Percentiles rank a stretch among this genome's conserved stretches.
Conservation (phyloP, 35 echinoderm and acorn worm species). For the Acanthaster planci region DNA sequence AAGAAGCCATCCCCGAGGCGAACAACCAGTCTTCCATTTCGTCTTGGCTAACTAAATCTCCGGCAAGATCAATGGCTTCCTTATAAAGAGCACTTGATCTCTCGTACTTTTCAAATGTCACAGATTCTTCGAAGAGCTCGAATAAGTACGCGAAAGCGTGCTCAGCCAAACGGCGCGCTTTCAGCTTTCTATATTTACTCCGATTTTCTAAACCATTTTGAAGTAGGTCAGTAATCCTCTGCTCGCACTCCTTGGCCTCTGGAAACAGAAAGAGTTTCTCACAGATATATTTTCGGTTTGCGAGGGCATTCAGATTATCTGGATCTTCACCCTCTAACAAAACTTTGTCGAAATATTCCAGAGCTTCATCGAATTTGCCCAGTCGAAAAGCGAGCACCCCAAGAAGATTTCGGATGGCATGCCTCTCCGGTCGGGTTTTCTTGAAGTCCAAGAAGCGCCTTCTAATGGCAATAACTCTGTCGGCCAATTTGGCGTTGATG, state of each 20-base stretch:
- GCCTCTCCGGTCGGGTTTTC: constrained; percentile 6
- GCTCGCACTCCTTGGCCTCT: neutral
- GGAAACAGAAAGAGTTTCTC: neutral
- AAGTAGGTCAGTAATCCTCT: neutral
- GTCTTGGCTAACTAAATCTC: neutral
- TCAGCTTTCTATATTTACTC: neutral
- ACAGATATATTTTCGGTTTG: neutral
- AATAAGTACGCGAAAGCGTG: neutral
- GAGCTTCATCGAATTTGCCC: neutral
- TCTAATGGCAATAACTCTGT: neutral
- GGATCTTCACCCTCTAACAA: neutral
- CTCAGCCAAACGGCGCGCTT: neutral
- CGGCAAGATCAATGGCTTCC: neutral
- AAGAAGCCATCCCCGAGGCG: neutral
- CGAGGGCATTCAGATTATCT: neutral
- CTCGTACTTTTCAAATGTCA: neutral
- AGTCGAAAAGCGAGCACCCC: neutral
- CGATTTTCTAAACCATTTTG: neutral
- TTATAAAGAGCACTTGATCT: neutral
- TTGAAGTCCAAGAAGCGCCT: neutral
- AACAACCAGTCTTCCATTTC: constrained; percentile 1
- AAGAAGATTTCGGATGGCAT: constrained; percentile 14
- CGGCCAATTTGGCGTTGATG: neutral
- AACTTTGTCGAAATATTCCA: neutral
- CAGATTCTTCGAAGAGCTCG: neutral